Base-by-base conservation (phyloP, 2,888 invertebrate species). In the Melangyna quadrimaculata region DNA sequence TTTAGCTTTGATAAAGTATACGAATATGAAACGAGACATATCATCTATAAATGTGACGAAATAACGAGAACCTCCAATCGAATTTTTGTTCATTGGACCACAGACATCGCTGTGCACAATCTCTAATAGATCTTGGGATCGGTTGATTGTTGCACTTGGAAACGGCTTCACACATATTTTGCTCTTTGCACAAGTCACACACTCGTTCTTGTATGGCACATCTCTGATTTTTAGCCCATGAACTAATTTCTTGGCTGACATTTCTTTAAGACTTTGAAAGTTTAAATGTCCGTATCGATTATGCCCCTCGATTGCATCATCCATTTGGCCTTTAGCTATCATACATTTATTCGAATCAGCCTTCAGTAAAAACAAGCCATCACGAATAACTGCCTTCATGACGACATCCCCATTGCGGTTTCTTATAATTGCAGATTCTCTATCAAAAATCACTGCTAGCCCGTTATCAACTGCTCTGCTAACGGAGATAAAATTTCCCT, bases 31-130 rank as follows among this genome's bases (percentile, higher is more conserved):
- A 2, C 87, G 70, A 3, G 86, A 86, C 6, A 57, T 55, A 35
- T 87, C 87, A 35, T 88, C 87, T 3, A 88, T 87, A 65, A 87
- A 86, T 6, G 81, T 84, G 0, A 74, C 65, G 19, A 88, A 88
- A 77, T 87, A 88, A 10, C 61, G 32, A 7, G 87, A 45, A 4
- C 86, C 87, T 55, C 87, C 88, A n/a, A 53, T 43, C 5, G 87
- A 88, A 19, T 3, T 45, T 19, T 51, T 72, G 6, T 61, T 63
- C 12, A n/a, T 88, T 84, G 87, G 87, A 9, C 87, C 87, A 35
- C 81, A 88, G 12, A 87, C 67, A 53, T 88, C 83, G 3, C 80
- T 82, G 45, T 88, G 87, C 19, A 87, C 45, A 9, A 87, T 4
- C 12, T 81, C 73, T n/a, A 53, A 24, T 17, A 81, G 4, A 22